Base-by-base conservation (phyloP, 2,888 invertebrate genomes). In the Agriotes lineatus region DNA sequence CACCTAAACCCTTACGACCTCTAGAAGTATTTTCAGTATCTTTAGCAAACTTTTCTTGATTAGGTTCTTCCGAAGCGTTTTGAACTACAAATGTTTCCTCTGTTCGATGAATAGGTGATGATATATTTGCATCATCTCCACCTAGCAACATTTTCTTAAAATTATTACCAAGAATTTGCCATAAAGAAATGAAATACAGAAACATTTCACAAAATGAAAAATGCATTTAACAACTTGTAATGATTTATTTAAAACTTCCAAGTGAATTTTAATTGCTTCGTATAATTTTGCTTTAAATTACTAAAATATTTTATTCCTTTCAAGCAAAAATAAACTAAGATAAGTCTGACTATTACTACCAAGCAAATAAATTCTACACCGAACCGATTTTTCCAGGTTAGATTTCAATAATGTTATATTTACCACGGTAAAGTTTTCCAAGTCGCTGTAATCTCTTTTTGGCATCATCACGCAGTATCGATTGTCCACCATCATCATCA, bases 31-130 rank as follows among this genome's bases (percentile, higher is more conserved):
- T 71, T 86, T 20, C 37, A 35, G 7, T 30, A 25, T n/a, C 50
- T 10, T 6, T 12, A 20, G 45, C 20, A 33, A 9, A n/a, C n/a
- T n/a, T n/a, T n/a, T n/a, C n/a, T 30, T 9, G 30, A 4, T 30
- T 9, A 30, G 4, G 4, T 30, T 30, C 30, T 30, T 30, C 30
- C 12, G 39, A 4, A 39, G n/a, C 3, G 35, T 5, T 61, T 86
- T 1, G 89, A 88, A 30, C 87, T 90, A 60, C 86, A 81, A 93
- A 93, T 75, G 88, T 88, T 16, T 86, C 88, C 81, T 94, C 94
- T 0, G 92, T 93, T 39, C 90, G 89, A 79, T 93, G 93, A 73
- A 94, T 93, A 0, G 94, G 94, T 0, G 94, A 94, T 5, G 93
- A 94, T 6, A 94, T 84, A 67, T 83, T 84, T 60, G 83, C 85